phyloP scores from a whole-genome alignment of 2,113 vertebrate species.

The Gambusia holbrooki region DNA sequence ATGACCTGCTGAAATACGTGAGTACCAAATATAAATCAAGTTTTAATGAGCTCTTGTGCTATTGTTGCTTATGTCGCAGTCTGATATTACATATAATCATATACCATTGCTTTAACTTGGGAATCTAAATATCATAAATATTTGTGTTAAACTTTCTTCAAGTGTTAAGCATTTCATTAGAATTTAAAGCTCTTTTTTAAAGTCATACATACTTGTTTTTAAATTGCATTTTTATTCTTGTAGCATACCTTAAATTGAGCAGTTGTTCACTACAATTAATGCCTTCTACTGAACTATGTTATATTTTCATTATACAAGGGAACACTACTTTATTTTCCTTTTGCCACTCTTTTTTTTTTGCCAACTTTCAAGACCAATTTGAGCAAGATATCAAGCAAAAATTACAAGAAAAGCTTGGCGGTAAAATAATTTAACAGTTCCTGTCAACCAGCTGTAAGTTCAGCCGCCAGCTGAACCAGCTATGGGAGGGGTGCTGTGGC shows the following conservation, averaged over 20 bases:
- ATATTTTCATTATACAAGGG: neutral
- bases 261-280: neutral
- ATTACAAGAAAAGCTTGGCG: neutral
- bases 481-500: conserved; percentile 55
- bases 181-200: neutral
- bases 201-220: neutral
- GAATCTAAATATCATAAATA: neutral
- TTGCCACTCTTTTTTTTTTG: neutral
- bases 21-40: conserved; percentile 48
- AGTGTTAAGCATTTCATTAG: neutral
- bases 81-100: too few relatives aligned
- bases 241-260: neutral
- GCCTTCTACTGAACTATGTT: neutral
- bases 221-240: neutral
- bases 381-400: neutral
- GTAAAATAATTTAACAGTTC: conserved; percentile 1
- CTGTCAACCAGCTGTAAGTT: neutral
- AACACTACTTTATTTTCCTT: neutral
- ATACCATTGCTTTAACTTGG: neutral
- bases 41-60: neutral
- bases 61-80: neutral
- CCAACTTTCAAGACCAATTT: neutral
- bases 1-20: conserved; percentile 44
- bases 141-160: too few relatives aligned
- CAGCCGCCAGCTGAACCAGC: neutral